phyloP scores from a whole-genome alignment of 1,140 invertebrate genomes.

The Anastrepha obliqua region DNA sequence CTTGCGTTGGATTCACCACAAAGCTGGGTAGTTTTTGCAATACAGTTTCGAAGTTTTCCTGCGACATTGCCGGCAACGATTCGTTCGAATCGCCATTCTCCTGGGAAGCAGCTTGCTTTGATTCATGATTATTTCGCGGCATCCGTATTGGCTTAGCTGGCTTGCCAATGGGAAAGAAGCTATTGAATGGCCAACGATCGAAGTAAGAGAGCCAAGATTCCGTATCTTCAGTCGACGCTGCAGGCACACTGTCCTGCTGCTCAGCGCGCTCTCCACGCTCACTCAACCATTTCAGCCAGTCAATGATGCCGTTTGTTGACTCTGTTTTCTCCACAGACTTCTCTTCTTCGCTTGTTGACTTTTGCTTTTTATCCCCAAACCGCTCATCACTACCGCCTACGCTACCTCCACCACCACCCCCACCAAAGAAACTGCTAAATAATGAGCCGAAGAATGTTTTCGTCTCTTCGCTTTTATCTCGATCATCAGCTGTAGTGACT shows the following conservation, averaged over 20 bases:
- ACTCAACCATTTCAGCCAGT: slow-evolving; percentile 71
- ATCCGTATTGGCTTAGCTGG: slow-evolving; percentile 57
- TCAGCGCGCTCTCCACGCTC: slow-evolving; percentile 53
- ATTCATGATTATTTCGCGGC: slow-evolving; percentile 57
- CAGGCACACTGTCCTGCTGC: neutral
- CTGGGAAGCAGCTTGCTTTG: slow-evolving; percentile 60
- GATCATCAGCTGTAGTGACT: slow-evolving; percentile 49
- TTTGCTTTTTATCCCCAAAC: slow-evolving; percentile 40
- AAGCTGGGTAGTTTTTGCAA: slow-evolving; percentile 79
- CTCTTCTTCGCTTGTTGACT: neutral
- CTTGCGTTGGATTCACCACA: slow-evolving; percentile 80
- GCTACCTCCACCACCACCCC: slow-evolving; percentile 48
- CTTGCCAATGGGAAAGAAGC: slow-evolving; percentile 63
- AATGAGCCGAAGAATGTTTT: slow-evolving; percentile 53
- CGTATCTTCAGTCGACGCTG: slow-evolving; percentile 43
- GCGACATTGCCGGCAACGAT: slow-evolving; percentile 58
- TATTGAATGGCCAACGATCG: slow-evolving; percentile 68
- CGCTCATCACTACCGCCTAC: slow-evolving; percentile 49
- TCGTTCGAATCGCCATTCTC: slow-evolving; percentile 36
- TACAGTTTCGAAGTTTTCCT: slow-evolving; percentile 77
- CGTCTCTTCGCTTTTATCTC: slow-evolving; percentile 57
- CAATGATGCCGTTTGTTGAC: slow-evolving; percentile 70
- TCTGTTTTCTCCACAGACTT: slow-evolving; percentile 46
- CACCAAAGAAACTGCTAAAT: slow-evolving; percentile 55
- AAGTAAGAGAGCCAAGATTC: slow-evolving; percentile 62